phyloP scores from a whole-genome alignment of 2,113 vertebrate genomes.

The Larimichthys crocea region DNA sequence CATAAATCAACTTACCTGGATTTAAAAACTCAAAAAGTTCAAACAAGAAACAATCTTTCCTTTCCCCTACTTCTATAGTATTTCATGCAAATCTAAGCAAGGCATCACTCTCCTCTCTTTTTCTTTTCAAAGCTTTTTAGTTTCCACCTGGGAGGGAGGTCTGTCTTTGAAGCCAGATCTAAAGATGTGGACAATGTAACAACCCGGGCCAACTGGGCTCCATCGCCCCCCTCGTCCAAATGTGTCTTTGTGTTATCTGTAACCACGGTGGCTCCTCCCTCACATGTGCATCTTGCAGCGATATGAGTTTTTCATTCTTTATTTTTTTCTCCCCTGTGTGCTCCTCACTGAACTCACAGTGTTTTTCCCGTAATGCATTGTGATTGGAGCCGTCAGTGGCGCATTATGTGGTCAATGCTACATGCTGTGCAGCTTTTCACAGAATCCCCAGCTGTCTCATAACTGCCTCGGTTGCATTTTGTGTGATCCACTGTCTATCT shows the following conservation, averaged over 20 bases:
- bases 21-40: not conserved
- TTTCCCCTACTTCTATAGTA: no score
- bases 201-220: slow-evolving; percentile 14
- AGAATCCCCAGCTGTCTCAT: not conserved
- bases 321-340: not conserved
- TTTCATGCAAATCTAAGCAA: not conserved
- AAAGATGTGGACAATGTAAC: slow-evolving; percentile 1
- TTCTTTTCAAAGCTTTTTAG: not conserved
- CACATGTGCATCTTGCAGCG: not conserved
- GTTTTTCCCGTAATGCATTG: not conserved
- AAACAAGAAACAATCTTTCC: not conserved
- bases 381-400: not conserved
- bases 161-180: slow-evolving; percentile 27
- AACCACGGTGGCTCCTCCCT: not conserved
- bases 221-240: not conserved
- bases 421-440: slow-evolving; percentile 24
- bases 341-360: slow-evolving; percentile 6
- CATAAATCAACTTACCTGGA: not conserved
- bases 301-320: not conserved
- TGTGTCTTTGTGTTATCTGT: slow-evolving; percentile 23
- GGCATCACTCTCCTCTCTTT: not conserved
- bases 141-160: slow-evolving; percentile 5
- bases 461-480: slow-evolving; percentile 2
- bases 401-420: not conserved
- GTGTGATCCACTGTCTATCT: not conserved